These are phyloP conservation scores for Dichetophora obliterata DNA, from an alignment of 2,888 invertebrate genomes.

Conservation along the genomic window DNA sequence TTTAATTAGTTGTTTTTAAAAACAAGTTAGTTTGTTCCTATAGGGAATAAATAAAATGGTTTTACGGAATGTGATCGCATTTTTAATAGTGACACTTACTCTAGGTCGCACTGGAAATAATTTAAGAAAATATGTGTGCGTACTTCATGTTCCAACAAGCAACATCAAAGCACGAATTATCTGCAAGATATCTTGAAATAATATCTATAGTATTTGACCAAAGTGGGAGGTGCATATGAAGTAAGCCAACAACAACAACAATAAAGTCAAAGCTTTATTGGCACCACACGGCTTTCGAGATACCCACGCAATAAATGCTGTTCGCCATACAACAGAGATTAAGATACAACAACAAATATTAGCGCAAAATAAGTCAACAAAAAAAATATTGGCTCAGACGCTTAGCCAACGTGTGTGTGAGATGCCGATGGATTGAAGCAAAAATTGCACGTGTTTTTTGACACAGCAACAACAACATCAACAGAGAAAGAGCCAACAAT, in stretches of 20 bases:
- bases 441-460: constrained; percentile 48
- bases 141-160: no score
- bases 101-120: no score
- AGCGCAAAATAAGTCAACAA: neutral
- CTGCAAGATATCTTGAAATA: no score
- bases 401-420: neutral
- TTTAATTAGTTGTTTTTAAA: no score
- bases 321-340: constrained; percentile 38
- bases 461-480: constrained; percentile 45
- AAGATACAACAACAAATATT: constrained; percentile 15
- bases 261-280: no score
- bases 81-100: no score
- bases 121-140: no score
- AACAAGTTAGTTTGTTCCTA: no score
- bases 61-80: no score
- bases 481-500: constrained; percentile 39
- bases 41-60: no score
- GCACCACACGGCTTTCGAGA: constrained; percentile 63
- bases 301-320: constrained; percentile 65
- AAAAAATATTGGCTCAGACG: neutral
- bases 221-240: constrained; percentile 44
- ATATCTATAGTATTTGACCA: constrained; percentile 4
- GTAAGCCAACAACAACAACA: constrained; percentile 36
- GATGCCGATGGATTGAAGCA: neutral
- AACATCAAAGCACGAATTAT: no score